Percentiles rank a stretch among this genome's conserved stretches.
phyloP scores from a whole-genome alignment of 2,888 invertebrate genomes.

The Orthosia gothica region DNA sequence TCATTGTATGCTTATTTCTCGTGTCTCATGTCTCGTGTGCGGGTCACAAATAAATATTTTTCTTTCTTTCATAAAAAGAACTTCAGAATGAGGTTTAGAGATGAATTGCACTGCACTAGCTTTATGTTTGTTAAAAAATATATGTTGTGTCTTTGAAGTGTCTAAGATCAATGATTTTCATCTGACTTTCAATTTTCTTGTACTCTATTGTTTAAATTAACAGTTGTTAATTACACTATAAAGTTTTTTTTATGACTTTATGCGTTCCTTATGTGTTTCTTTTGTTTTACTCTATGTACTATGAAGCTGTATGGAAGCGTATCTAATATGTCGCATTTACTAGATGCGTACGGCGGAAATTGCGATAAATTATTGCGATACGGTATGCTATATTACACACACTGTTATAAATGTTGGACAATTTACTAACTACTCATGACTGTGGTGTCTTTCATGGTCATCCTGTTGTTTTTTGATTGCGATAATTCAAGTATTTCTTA shows the following conservation, averaged over 20 bases:
- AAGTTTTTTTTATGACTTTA: not conserved
- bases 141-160: too few relatives aligned
- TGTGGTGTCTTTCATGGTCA: constrained; percentile 30
- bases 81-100: too few relatives aligned
- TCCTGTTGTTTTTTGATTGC: constrained; percentile 34
- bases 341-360: constrained; percentile 50
- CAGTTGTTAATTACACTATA: too few relatives aligned
- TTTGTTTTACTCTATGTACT: constrained; percentile 1
- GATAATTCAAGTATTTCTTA: too few relatives aligned
- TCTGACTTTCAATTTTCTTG: too few relatives aligned
- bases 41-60: too few relatives aligned
- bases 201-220: too few relatives aligned
- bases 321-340: constrained; percentile 44
- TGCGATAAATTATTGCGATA: constrained; percentile 38
- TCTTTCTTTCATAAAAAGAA: not conserved
- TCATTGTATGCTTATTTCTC: too few relatives aligned
- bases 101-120: too few relatives aligned
- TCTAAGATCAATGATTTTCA: too few relatives aligned
- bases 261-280: not conserved
- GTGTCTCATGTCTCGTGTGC: too few relatives aligned
- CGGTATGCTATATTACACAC: constrained; percentile 44
- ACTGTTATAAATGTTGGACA: constrained; percentile 30
- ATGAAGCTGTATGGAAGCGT: constrained; percentile 31
- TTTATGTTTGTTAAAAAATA: not conserved
- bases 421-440: constrained; percentile 11